These are phyloP conservation scores for Actinopyga echinites DNA, from an alignment of 53 echinoderm and acorn worm species.

Conservation along the genomic window DNA sequence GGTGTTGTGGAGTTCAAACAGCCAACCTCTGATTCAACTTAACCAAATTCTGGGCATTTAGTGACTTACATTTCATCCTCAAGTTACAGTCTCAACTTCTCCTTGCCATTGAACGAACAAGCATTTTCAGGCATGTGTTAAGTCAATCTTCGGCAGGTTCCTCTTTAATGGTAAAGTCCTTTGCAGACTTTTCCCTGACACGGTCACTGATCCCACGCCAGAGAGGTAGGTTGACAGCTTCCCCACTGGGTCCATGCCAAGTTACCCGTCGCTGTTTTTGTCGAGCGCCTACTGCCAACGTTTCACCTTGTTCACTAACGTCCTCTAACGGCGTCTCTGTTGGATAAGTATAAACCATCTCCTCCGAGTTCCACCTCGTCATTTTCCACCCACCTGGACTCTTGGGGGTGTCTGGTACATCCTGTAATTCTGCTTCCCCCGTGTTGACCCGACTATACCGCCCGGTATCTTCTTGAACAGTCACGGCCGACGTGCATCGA, in stretches of 20 bases:
- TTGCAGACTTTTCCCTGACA: too few relatives aligned
- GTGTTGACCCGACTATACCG: background rate
- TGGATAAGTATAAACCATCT: background rate
- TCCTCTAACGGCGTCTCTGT: background rate
- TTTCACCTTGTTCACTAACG: background rate
- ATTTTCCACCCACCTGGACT: slow-evolving; percentile 25
- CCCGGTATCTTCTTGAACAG: background rate
- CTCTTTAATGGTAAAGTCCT: too few relatives aligned
- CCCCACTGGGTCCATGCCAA: background rate
- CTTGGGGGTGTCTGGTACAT: background rate
- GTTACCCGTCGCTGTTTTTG: slow-evolving; percentile 5
- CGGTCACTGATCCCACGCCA: too few relatives aligned
- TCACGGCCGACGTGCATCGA: background rate
- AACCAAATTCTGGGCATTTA: too few relatives aligned
- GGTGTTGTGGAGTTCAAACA: too few relatives aligned
- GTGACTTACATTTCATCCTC: too few relatives aligned
- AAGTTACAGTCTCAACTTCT: too few relatives aligned
- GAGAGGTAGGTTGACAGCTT: background rate
- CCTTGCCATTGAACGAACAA: too few relatives aligned
- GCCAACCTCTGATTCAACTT: too few relatives aligned
- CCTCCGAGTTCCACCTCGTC: slow-evolving; percentile 15
- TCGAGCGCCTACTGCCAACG: background rate
- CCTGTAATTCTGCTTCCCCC: background rate
- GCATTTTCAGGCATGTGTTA: too few relatives aligned
- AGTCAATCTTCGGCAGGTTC: too few relatives aligned